A percentile compares a stretch with the other conserved stretches of the same genome.
Conservation (phyloP, 2,888 invertebrate species). For the Idaea aversata region DNA sequence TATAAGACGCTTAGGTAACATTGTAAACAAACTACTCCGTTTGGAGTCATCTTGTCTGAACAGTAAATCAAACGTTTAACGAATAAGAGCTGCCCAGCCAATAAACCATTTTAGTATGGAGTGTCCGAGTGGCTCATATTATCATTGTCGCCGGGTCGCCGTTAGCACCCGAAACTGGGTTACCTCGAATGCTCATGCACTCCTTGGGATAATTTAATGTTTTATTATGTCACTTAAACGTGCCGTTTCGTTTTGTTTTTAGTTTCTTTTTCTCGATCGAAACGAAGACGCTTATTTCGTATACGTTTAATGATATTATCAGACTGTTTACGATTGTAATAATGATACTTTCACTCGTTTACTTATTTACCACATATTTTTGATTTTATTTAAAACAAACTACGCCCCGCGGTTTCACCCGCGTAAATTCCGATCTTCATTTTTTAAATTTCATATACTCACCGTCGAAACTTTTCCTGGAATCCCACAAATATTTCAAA, state of each 20-base stretch:
- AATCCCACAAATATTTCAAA: no score
- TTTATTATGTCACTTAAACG: conserved; percentile 12
- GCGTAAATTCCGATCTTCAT: no score
- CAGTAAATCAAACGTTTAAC: conserved; percentile 67
- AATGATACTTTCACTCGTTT: not conserved
- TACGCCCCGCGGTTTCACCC: not conserved
- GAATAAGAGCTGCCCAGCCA: conserved; percentile 56
- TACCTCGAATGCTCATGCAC: conserved; percentile 30
- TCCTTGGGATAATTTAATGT: conserved; percentile 20
- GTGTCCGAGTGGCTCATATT: conserved; percentile 46
- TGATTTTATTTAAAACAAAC: not conserved
- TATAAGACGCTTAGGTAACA: conserved; percentile 18
- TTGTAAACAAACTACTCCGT: conserved; percentile 25
- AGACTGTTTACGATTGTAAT: not conserved
- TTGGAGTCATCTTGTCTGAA: conserved; percentile 45
- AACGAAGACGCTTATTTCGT: not conserved
- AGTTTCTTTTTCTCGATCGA: not conserved
- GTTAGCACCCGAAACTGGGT: conserved; percentile 29
- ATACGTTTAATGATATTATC: not conserved
- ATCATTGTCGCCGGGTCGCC: conserved; percentile 33
- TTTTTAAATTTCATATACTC: no score
- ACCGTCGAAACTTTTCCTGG: no score
- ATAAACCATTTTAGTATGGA: conserved; percentile 56
- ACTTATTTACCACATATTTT: not conserved
- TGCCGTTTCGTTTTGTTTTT: not conserved